phyloP scores from a whole-genome alignment of 1,140 invertebrate species.

The Uloborus diversus region DNA sequence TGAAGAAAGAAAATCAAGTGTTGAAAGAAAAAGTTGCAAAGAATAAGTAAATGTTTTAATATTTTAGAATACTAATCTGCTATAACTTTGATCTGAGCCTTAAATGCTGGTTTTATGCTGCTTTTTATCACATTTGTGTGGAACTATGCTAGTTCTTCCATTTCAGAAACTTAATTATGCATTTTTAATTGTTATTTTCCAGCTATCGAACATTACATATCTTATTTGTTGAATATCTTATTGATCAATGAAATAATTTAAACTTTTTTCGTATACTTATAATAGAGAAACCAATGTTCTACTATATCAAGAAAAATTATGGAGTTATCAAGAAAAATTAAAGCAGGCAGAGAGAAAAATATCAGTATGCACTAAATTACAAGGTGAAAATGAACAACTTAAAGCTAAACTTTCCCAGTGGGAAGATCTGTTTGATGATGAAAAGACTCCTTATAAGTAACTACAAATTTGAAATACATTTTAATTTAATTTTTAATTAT shows the following conservation, averaged over 20 bases:
- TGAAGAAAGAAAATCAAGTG: conserved; percentile 39
- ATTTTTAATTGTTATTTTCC: too few relatives aligned
- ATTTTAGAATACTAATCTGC: too few relatives aligned
- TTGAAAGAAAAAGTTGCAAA: conserved; percentile 39
- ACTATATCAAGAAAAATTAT: conserved; percentile 49
- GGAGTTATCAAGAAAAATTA: conserved; percentile 40
- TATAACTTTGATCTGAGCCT: too few relatives aligned
- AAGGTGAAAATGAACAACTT: conserved; percentile 47
- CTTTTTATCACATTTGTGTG: too few relatives aligned
- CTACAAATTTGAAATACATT: not conserved
- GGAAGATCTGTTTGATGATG: conserved; percentile 46
- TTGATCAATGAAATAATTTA: not conserved
- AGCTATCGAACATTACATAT: too few relatives aligned
- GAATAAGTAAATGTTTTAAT: conserved; percentile 26
- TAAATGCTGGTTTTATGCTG: too few relatives aligned
- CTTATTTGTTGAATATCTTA: not conserved
- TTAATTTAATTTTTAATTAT: not conserved
- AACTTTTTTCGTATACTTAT: not conserved
- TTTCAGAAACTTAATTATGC: too few relatives aligned
- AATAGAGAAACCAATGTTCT: conserved; percentile 37
- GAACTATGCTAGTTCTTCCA: too few relatives aligned
- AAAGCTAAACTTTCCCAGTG: conserved; percentile 29
- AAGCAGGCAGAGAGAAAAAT: conserved; percentile 36
- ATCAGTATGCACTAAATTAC: conserved; percentile 12
- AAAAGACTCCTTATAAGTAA: conserved; percentile 26